phyloP scores from a whole-genome alignment of 2,113 vertebrate genomes.

The Sinocyclocheilus anophthalmus region DNA sequence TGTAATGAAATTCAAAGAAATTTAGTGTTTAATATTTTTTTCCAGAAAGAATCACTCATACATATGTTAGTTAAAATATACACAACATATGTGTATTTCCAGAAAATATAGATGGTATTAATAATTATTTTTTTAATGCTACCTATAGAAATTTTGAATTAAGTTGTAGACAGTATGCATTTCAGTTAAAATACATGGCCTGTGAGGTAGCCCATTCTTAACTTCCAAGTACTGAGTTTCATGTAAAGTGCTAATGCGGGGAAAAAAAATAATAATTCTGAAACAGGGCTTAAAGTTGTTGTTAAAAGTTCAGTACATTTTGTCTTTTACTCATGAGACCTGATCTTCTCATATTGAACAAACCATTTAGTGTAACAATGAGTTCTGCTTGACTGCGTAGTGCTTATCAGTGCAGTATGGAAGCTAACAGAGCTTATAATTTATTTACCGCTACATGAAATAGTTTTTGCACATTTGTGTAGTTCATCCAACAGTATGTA shows the following conservation, averaged over 20 bases:
- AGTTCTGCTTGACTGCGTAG: not conserved
- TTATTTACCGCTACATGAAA: not conserved
- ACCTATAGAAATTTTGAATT: not conserved
- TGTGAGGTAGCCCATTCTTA: not conserved
- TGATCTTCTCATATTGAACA: not conserved
- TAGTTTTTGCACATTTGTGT: not conserved
- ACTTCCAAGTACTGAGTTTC: not conserved
- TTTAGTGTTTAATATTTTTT: not conserved
- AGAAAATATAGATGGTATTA: not conserved
- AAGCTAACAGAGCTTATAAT: slow-evolving; percentile 2
- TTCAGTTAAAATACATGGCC: too few relatives aligned
- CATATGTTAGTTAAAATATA: not conserved
- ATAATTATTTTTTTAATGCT: not conserved
- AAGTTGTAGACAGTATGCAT: not conserved
- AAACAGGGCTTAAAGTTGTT: not conserved
- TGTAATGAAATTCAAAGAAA: not conserved
- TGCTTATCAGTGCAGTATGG: not conserved
- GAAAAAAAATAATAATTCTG: not conserved
- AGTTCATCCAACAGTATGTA: not conserved
- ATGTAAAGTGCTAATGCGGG: not conserved
- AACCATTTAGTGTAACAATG: not conserved
- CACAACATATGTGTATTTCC: not conserved
- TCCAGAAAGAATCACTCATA: not conserved
- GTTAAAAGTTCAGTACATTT: not conserved
- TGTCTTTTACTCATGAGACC: not conserved